Evolutionary conservation across 2,888 invertebrate species (phyloP).

Genomic region (Marasmarcha lunaedactyla): DNA sequence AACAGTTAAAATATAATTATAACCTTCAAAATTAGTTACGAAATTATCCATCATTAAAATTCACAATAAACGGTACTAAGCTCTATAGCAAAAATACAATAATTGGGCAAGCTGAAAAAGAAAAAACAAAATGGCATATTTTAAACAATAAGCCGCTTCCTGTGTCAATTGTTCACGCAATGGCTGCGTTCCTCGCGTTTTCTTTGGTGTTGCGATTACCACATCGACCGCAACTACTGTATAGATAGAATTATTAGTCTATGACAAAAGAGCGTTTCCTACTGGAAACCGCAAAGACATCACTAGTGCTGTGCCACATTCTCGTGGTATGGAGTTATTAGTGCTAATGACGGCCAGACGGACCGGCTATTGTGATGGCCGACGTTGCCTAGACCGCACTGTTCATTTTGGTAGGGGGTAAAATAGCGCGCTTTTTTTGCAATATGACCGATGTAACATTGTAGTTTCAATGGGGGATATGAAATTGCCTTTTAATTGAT

Average conservation of each 20-base stretch:
- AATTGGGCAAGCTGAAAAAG: no score
- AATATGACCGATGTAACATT: no score
- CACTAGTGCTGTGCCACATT: constrained; percentile 32
- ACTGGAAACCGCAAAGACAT: constrained; percentile 43
- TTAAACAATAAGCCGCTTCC: constrained; percentile 8
- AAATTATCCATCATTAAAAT: no score
- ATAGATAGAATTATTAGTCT: constrained; percentile 58
- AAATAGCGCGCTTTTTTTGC: no score
- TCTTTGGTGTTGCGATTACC: constrained; percentile 22
- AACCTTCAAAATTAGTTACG: no score
- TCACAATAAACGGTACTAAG: no score
- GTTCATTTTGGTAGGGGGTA: constrained; percentile 26
- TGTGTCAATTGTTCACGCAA: constrained; percentile 7
- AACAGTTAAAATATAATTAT: no score
- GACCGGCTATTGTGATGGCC: constrained; percentile 29
- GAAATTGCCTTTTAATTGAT: no score
- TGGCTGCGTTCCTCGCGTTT: constrained; percentile 37
- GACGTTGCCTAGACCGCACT: constrained; percentile 29
- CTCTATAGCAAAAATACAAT: no score
- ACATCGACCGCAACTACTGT: constrained; percentile 47
- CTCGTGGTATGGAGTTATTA: constrained; percentile 53
- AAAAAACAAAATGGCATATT: no score
- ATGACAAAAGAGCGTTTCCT: constrained; percentile 28
- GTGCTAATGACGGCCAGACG: constrained; percentile 46
- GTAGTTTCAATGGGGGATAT: no score